Evolutionary conservation across 2,888 invertebrate genomes (phyloP), one percentile per base, ranked within the genome.

Genomic region (Diarsia brunnea): DNA sequence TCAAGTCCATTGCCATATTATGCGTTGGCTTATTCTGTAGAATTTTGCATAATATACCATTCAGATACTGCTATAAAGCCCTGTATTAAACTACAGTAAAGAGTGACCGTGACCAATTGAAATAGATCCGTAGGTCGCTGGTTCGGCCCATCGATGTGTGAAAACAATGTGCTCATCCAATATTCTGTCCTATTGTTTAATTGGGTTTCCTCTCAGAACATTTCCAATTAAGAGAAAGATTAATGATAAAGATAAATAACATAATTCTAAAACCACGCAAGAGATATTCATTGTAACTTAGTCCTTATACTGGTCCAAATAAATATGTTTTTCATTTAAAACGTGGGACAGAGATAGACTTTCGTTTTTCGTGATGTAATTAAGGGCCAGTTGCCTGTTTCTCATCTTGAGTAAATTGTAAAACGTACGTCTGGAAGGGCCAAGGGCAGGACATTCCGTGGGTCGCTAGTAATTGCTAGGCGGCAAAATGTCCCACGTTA

Each of bases 321-420:
- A 68, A 55, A 55, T 27, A 63, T 7, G 12, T 16, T 43, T 64
- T 64, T 65, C 31, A n/a, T 19, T 58, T 64, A 45, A 64, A 27
- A 58, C 21, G 31, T 45, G 5, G 47, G 4, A 10, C 24, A n/a
- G 4, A 24, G 19, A 16, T 3, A 21, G 31, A 5, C 10, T 38
- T 45, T 76, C 43, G 19, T 7, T 64, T 82, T 60, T 51, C 10
- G 19, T 60, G 51, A 60, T 45, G 31, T 51, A 49, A 82, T 77
- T 38, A 21, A 47, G 12, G 5, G 12, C n/a, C 24, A 24, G 53
- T 43, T 61, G 21, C 24, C 14, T 19, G 4, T 58, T 82, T 45
- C 49, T 77, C 82, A 47, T 78, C 24, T 65, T 16, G 51, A 27
- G 45, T 38, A 77, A 47, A 60, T 78, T 51, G 82, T 77, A 65